Evolutionary conservation across 1,140 invertebrate genomes (phyloP).

Genomic region (Pseudoatta argentina): DNA sequence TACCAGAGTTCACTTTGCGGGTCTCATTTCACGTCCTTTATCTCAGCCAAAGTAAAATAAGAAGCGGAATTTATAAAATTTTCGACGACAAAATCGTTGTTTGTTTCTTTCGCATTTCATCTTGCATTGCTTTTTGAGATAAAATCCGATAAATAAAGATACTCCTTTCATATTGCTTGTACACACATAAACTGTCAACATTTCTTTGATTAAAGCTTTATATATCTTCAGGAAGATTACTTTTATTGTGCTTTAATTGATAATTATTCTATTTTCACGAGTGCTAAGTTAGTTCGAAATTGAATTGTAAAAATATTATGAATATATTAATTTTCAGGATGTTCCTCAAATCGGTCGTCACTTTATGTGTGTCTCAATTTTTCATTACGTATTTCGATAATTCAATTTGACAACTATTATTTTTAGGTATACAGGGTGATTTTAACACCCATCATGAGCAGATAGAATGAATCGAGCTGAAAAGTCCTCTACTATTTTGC

Average conservation of each 20-base stretch:
- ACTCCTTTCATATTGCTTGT: neutral
- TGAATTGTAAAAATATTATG: neutral
- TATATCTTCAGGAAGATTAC: neutral
- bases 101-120: neutral
- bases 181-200: neutral
- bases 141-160: neutral
- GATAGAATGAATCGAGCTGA: too few relatives aligned
- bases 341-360: too few relatives aligned
- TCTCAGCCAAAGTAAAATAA: slow-evolving; percentile 11
- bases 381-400: too few relatives aligned
- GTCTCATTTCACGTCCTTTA: slow-evolving; percentile 46
- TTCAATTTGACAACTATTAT: too few relatives aligned
- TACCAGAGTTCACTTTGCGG: slow-evolving; percentile 43
- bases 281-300: neutral
- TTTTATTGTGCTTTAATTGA: neutral
- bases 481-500: too few relatives aligned
- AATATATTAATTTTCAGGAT: too few relatives aligned
- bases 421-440: too few relatives aligned
- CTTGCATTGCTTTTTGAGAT: neutral
- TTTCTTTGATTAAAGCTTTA: neutral
- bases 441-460: too few relatives aligned
- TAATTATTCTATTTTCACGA: neutral
- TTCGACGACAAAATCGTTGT: neutral
- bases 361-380: too few relatives aligned
- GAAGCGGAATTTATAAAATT: slow-evolving; percentile 4